Evolutionary conservation across 1,140 invertebrate species (phyloP).

Genomic region (Oedothorax gibbosus): DNA sequence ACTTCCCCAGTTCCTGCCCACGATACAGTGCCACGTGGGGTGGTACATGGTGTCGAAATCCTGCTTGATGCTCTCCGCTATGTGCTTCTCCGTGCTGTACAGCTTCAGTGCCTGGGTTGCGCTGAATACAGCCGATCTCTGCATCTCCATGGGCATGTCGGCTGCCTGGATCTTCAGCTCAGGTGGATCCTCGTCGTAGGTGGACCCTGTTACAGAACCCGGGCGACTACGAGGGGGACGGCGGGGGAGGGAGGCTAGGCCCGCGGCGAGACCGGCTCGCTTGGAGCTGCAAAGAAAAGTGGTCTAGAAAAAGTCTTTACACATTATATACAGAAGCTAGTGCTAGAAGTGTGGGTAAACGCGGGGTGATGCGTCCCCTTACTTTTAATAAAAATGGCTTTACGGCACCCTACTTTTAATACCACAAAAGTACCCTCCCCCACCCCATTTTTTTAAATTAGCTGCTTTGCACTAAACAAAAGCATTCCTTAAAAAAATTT

Average conservation of each 20-base stretch:
- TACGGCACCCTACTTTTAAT: too few species aligned
- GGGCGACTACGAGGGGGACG: constrained; percentile 1
- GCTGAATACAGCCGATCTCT: constrained; percentile 63
- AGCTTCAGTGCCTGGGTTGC: constrained; percentile 63
- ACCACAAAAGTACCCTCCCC: too few species aligned
- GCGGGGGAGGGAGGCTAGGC: background rate
- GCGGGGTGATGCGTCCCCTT: too few species aligned
- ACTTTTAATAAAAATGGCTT: too few species aligned
- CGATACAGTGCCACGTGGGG: constrained; percentile 66
- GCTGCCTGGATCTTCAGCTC: constrained; percentile 65
- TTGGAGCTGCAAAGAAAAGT: constrained; percentile 23
- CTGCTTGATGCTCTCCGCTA: constrained; percentile 65
- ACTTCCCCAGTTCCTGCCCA: constrained; percentile 65
- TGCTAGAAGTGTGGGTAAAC: too few species aligned
- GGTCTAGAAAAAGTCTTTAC: too few species aligned
- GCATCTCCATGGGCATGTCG: constrained; percentile 65
- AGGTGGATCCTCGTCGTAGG: constrained; percentile 44
- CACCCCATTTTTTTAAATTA: too few species aligned
- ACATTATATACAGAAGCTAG: too few species aligned
- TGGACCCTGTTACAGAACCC: constrained; percentile 24
- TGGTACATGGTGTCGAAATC: constrained; percentile 64
- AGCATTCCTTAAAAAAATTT: too few species aligned
- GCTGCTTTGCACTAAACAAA: too few species aligned
- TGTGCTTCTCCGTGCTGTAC: constrained; percentile 65
- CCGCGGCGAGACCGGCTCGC: background rate